phyloP scores from a whole-genome alignment of 2,113 vertebrate genomes.

The Bubo blakistoni region DNA sequence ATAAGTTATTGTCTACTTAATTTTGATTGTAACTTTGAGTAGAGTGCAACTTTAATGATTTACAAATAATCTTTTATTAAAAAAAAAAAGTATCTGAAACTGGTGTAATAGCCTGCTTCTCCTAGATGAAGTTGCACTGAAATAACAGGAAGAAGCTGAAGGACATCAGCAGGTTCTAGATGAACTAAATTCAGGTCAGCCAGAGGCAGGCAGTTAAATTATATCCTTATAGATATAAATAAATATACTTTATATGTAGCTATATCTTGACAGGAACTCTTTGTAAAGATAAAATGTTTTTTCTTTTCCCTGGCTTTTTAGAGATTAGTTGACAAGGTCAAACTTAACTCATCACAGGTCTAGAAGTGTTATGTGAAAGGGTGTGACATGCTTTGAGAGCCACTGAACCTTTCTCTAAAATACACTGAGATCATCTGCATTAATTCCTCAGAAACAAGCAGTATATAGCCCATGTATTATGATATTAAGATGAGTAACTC shows the following conservation, averaged over 20 bases:
- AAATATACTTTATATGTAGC: not conserved
- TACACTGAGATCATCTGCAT: not conserved
- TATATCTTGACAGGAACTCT: not conserved
- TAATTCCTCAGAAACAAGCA: not conserved
- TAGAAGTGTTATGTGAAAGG: not conserved
- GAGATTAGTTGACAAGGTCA: not conserved
- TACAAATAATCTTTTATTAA: not conserved
- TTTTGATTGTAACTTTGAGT: not conserved
- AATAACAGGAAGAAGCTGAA: not conserved
- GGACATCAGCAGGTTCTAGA: not conserved
- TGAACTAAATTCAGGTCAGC: not conserved
- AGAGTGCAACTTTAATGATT: not conserved
- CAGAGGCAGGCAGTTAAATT: not conserved
- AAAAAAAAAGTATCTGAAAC: not conserved
- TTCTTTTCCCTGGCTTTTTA: not conserved
- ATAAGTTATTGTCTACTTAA: not conserved
- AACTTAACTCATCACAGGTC: not conserved
- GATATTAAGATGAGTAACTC: not conserved
- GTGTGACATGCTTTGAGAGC: not conserved
- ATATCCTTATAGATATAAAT: not conserved
- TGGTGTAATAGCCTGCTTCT: not conserved
- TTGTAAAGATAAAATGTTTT: not conserved
- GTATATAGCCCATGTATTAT: fast-evolving
- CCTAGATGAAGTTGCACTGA: not conserved
- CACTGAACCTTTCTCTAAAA: not conserved